Evolutionary conservation across 2,888 invertebrate species (phyloP).

Genomic region (Phortica magna): DNA sequence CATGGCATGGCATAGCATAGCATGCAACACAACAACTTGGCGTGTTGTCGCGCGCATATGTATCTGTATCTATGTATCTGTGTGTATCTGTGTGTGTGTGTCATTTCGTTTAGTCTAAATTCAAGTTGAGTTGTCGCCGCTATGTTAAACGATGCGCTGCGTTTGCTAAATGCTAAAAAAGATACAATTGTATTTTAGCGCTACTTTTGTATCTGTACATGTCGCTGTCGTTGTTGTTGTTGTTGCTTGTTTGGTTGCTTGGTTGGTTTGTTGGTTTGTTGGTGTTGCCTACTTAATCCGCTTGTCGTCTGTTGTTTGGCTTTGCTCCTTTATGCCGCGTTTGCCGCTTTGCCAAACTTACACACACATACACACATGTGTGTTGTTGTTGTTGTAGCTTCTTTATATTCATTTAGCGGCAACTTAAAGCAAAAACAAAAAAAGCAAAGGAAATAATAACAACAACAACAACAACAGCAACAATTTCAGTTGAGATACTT

Average conservation of each 20-base stretch:
- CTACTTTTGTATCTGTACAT: slow-evolving; percentile 9
- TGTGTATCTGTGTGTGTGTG: neutral
- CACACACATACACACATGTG: no score
- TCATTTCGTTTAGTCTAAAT: neutral
- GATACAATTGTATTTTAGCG: slow-evolving; percentile 27
- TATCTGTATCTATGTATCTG: no score
- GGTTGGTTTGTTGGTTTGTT: slow-evolving; percentile 43
- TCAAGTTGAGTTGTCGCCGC: neutral
- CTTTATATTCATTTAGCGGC: slow-evolving; percentile 24
- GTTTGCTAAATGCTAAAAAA: slow-evolving; percentile 21
- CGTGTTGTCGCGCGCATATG: no score
- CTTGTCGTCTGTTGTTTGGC: slow-evolving; percentile 46
- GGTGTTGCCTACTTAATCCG: slow-evolving; percentile 55
- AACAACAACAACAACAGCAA: neutral
- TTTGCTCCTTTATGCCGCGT: slow-evolving; percentile 33
- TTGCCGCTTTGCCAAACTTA: neutral
- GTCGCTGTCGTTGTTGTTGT: slow-evolving; percentile 47
- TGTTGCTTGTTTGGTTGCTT: slow-evolving; percentile 6
- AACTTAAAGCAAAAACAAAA: slow-evolving; percentile 13
- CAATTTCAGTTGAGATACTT: slow-evolving; percentile 4
- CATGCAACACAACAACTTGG: no score
- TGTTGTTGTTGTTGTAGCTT: slow-evolving; percentile 29
- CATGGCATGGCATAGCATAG: no score
- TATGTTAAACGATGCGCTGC: slow-evolving; percentile 12
- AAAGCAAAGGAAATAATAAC: neutral